phyloP scores from a whole-genome alignment of 53 echinoderm and acorn worm species.

The Holothuria scabra region DNA sequence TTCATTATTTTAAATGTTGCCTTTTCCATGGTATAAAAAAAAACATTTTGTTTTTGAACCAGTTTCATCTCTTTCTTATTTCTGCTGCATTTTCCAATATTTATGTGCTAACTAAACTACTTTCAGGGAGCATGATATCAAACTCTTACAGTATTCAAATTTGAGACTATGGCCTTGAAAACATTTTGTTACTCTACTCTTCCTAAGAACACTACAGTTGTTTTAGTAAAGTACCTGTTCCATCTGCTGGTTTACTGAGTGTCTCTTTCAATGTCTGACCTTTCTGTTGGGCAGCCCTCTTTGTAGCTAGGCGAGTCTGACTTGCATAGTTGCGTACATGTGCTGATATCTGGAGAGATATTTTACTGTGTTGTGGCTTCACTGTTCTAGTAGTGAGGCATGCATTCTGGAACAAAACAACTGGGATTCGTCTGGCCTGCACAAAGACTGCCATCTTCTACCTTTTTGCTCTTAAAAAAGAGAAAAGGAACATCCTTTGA shows the following conservation, averaged over 20 bases:
- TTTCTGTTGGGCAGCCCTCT: slow-evolving; percentile 63
- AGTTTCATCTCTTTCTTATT: too few relatives aligned
- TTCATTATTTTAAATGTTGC: too few relatives aligned
- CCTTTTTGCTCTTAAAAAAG: background rate
- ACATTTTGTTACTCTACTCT: too few relatives aligned
- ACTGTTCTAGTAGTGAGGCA: background rate
- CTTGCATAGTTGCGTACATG: slow-evolving; percentile 67
- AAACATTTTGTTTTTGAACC: too few relatives aligned
- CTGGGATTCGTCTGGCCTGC: slow-evolving; percentile 24
- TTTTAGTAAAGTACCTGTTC: slow-evolving; percentile 68
- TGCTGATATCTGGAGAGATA: background rate
- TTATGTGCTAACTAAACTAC: too few relatives aligned
- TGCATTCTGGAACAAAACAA: background rate
- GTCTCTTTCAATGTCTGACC: slow-evolving; percentile 75
- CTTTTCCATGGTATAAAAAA: too few relatives aligned
- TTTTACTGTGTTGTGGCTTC: background rate
- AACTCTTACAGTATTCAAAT: too few relatives aligned
- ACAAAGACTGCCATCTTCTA: slow-evolving; percentile 20
- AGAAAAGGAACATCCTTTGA: background rate
- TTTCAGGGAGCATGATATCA: too few relatives aligned
- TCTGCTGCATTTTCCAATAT: too few relatives aligned
- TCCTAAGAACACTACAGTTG: too few relatives aligned
- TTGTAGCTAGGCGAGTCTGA: slow-evolving; percentile 78
- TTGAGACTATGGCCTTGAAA: too few relatives aligned
- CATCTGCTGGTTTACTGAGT: slow-evolving; percentile 71